Evolutionary conservation across 2,888 invertebrate genomes (phyloP), one percentile per base, ranked within the genome.

Genomic region (Drosophila fulvimacula): DNA sequence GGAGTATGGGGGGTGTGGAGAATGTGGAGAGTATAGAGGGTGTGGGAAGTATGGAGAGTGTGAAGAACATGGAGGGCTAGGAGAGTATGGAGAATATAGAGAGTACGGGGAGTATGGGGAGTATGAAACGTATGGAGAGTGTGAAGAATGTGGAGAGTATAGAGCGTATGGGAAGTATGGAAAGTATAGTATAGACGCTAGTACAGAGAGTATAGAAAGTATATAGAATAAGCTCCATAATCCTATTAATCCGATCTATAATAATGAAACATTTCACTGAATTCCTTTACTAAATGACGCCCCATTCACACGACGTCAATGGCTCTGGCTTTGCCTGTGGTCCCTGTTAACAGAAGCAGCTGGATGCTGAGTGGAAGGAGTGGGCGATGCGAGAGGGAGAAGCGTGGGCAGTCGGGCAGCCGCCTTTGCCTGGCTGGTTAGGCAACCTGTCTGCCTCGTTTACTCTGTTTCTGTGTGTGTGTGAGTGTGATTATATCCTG

Each of bases 401-500:
- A 19, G 38, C 27, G 27, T 36, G 38, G 36, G 3, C 39, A 15
- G 30, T n/a, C 32, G 9, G 27, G 24, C 49, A 10, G 30, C 27
- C 21, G 34, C 39, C 53, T 48, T 48, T 13, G 48, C 17, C 52
- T 38, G 42, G 15, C 41, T 52, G 61, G 55, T 49, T 48, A 21
- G 48, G 70, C 67, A 57, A 58, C 72, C 68, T 67, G 73, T 39
- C 73, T 51, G 74, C 62, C 66, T 70, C 77, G 82, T 77, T 82
- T 81, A 69, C 71, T 82, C 64, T 74, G 73, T 21, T 34, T 46
- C 27, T 10, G 30, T 30, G 69, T 46, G 27, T 46, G 27, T 15
- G 9, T 46, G 17, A 74, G 70, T 86, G 81, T 19, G 72, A 67
- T 66, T 68, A 71, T 58, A 74, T 72, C 73, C 87, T 67, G 73